These are phyloP conservation scores for Porphyrio hochstetteri DNA, from an alignment of 2,113 vertebrate genomes.

Conservation along the genomic window DNA sequence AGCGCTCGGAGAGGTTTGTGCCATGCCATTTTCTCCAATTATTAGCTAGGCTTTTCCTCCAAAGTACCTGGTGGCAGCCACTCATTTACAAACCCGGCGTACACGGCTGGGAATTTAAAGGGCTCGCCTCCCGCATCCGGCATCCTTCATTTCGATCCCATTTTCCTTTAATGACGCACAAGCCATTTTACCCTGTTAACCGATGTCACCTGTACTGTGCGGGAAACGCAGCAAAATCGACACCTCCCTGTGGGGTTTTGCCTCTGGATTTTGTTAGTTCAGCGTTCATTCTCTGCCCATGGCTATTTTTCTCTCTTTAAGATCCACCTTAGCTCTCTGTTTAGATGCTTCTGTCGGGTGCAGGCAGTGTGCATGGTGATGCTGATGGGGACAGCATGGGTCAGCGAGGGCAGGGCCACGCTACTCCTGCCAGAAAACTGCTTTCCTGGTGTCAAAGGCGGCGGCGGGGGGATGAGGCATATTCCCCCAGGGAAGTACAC, in stretches of 20 bases:
- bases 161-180: neutral
- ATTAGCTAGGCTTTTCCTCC: neutral
- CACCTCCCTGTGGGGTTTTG: accelerated
- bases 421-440: neutral
- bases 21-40: slow-evolving; percentile 8
- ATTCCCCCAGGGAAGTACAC: neutral
- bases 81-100: neutral
- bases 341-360: neutral
- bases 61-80: neutral
- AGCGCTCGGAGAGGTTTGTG: neutral
- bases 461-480: neutral
- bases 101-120: slow-evolving; percentile 2
- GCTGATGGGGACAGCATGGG: neutral
- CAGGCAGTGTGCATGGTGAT: accelerated
- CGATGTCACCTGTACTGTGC: neutral
- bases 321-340: neutral
- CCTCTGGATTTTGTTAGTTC: neutral
- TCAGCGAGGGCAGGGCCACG: neutral
- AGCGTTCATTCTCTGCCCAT: accelerated
- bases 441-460: neutral
- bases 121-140: neutral
- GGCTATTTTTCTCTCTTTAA: neutral
- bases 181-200: neutral
- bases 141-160: neutral
- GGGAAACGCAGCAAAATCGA: neutral